phyloP scores from a whole-genome alignment of 2,888 invertebrate genomes.

The Pterostichus niger region DNA sequence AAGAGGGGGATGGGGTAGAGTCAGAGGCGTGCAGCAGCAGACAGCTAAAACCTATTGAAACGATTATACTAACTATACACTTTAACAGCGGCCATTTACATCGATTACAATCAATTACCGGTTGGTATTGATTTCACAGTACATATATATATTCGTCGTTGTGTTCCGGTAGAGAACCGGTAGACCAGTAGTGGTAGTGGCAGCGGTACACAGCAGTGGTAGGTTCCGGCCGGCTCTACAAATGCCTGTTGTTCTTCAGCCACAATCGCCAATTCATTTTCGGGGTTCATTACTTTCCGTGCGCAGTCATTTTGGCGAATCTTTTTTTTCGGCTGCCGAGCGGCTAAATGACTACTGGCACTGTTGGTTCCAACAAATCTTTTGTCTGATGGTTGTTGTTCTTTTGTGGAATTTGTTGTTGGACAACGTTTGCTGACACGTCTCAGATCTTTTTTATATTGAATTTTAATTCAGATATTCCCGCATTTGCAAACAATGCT shows the following conservation, averaged over 20 bases:
- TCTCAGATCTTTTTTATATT: not conserved
- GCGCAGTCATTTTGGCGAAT: conserved; percentile 50
- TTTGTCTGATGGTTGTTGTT: conserved; percentile 41
- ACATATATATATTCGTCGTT: conserved; percentile 63
- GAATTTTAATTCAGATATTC: not conserved
- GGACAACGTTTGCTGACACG: conserved; percentile 16
- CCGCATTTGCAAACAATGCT: not conserved
- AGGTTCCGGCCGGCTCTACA: conserved; percentile 30
- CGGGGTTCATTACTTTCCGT: conserved; percentile 57
- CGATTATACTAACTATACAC: conserved; percentile 67
- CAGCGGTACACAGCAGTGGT: conserved; percentile 10
- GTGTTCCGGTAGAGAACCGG: conserved; percentile 46
- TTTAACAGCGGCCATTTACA: conserved; percentile 69
- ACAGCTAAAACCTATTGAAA: conserved; percentile 66
- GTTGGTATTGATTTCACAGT: conserved; percentile 69
- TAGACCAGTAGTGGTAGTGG: conserved; percentile 4
- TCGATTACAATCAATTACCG: conserved; percentile 69
- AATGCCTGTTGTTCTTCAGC: conserved; percentile 56
- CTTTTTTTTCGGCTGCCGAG: conserved; percentile 49
- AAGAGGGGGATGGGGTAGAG: not conserved
- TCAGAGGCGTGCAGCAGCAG: conserved; percentile 35
- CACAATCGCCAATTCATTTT: conserved; percentile 56
- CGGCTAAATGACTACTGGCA: conserved; percentile 37
- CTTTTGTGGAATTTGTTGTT: conserved; percentile 14
- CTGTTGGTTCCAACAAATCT: conserved; percentile 31